phyloP scores from a whole-genome alignment of 2,797 vertebrate genomes.

The Anguilla obscura region DNA sequence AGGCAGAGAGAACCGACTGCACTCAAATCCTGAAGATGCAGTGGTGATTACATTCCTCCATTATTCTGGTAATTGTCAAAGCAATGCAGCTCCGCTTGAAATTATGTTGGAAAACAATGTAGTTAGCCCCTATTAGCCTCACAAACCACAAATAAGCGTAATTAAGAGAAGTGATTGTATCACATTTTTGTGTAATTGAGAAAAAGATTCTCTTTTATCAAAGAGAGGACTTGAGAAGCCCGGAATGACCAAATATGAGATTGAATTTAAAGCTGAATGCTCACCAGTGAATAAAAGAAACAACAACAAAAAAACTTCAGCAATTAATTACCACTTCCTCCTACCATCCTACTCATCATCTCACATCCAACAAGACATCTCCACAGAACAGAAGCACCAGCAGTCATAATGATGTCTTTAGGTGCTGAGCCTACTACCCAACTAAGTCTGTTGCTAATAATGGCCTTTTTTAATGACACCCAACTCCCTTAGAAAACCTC shows the following conservation, averaged over 20 bases:
- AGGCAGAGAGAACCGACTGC: not conserved
- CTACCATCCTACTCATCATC: not conserved
- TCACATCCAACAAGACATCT: not conserved
- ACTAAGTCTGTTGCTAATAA: not conserved
- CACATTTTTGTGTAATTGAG: constrained; percentile 6
- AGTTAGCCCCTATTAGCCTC: constrained; percentile 14
- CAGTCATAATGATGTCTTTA: not conserved
- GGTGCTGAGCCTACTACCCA: not conserved
- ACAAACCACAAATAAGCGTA: not conserved
- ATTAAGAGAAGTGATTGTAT: constrained; percentile 3
- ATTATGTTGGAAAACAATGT: constrained; percentile 6
- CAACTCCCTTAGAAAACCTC: not conserved
- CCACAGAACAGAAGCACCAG: not conserved
- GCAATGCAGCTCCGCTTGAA: not conserved
- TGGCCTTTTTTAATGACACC: not conserved
- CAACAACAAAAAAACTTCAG: not conserved
- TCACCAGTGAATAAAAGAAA: not conserved
- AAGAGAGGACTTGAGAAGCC: not conserved
- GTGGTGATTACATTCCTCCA: constrained; percentile 2
- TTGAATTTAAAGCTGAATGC: not conserved
- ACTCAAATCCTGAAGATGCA: not conserved
- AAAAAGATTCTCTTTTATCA: not conserved
- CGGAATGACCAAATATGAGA: not conserved
- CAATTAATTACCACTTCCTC: not conserved
- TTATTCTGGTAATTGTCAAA: constrained; percentile 12